These are phyloP conservation scores for Neosalanx taihuensis DNA, from an alignment of 2,797 vertebrate species.

Conservation along the genomic window DNA sequence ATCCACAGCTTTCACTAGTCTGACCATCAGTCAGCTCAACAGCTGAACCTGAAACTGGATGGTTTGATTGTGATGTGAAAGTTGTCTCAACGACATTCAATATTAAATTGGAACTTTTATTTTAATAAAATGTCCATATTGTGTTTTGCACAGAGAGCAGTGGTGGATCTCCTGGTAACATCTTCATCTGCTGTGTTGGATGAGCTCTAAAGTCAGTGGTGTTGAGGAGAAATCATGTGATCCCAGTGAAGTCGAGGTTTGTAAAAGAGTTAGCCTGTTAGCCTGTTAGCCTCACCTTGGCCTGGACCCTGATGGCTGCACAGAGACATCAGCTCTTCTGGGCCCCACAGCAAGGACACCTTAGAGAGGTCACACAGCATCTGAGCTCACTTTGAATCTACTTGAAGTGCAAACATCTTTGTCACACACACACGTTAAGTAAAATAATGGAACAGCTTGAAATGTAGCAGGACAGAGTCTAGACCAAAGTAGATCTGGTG, in stretches of 20 bases:
- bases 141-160: not conserved
- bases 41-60: no score
- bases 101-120: not conserved
- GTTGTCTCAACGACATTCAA: not conserved
- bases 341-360: conserved; percentile 39
- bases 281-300: conserved; percentile 36
- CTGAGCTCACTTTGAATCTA: conserved; percentile 57
- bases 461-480: not conserved
- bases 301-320: conserved; percentile 54
- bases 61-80: no score
- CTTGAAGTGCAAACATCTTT: conserved; percentile 59
- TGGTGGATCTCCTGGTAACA: conserved; percentile 46
- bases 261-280: conserved; percentile 50
- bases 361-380: conserved; percentile 40
- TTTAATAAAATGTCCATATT: not conserved
- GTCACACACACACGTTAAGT: conserved; percentile 23
- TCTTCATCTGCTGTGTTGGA: conserved; percentile 55
- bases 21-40: no score
- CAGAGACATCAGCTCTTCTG: conserved; percentile 29
- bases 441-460: not conserved
- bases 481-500: not conserved
- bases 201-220: conserved; percentile 24
- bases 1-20: no score
- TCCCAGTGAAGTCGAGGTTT: not conserved
- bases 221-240: conserved; percentile 31